These are phyloP conservation scores for Agrochola macilenta DNA, from an alignment of 2,888 invertebrate genomes.

Conservation along the genomic window DNA sequence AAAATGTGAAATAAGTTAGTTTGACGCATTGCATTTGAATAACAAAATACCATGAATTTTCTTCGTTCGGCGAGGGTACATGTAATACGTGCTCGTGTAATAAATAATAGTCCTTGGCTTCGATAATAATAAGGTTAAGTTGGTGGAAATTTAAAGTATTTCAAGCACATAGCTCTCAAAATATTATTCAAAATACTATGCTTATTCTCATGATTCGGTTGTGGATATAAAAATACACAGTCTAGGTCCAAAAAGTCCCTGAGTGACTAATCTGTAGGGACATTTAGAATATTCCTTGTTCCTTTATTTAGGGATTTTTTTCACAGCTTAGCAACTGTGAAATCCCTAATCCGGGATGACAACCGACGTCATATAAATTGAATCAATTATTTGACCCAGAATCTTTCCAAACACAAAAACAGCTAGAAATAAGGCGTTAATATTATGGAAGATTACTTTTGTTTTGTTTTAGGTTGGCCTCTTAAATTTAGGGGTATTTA, in stretches of 20 bases:
- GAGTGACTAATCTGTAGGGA: conserved; percentile 15
- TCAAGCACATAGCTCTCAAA: conserved; percentile 6
- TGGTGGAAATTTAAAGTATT: conserved; percentile 1
- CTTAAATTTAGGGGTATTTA: too few species aligned
- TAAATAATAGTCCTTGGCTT: background rate
- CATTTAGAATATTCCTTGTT: conserved; percentile 1
- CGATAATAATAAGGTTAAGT: conserved; percentile 6
- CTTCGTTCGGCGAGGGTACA: background rate
- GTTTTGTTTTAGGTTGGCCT: too few species aligned
- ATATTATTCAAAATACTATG: background rate
- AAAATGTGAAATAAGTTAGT: background rate
- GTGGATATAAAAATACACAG: background rate
- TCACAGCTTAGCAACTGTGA: conserved; percentile 6
- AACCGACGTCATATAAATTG: conserved; percentile 15
- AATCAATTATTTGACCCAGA: background rate
- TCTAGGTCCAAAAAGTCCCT: background rate
- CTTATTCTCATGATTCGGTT: conserved; percentile 2
- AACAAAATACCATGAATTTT: background rate
- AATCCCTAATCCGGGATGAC: conserved; percentile 20
- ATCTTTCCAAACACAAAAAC: background rate
- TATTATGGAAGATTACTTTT: background rate
- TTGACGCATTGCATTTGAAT: background rate
- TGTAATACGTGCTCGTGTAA: too few species aligned
- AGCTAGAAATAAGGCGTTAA: background rate
- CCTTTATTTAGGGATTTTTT: conserved; percentile 4